Evolutionary conservation across 1,140 invertebrate genomes (phyloP), one percentile per base, ranked within the genome.

Genomic region (Euura lappo): DNA sequence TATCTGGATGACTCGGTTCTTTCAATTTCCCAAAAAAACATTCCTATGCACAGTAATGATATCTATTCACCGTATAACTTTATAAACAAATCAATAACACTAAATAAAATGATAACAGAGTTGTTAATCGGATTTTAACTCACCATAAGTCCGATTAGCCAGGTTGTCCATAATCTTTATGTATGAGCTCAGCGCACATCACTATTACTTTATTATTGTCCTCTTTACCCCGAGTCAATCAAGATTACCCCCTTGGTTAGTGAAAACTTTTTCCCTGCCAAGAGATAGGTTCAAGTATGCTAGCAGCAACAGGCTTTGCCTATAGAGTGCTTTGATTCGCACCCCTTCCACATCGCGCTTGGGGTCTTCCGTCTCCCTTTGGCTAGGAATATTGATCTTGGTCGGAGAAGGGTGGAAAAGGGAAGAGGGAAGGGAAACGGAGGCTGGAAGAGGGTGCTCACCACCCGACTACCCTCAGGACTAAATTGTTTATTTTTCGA

Each of bases 251-350:
- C 28, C 28, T n/a, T 45, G 8, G 11, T 44, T 45, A 47, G 60
- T 65, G 45, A 65, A 65, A 72, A 71, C 6, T 44, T 44, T 72
- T 44, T 28, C 28, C n/a, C 10, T n/a, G 45, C 7, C 72, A 44
- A 44, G 44, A 71, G 8, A 28, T 28, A 71, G 70, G 4, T 42
- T n/a, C 11, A 43, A 13, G 73, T 79, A 73, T 74, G 73, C 65
- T 76, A 76, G 73, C 83, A 86, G 85, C 86, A 87, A 87, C 85
- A 87, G 85, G 85, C 85, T 86, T 86, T 84, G 79, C 78, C 80
- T 84, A 83, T 86, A 86, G 79, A 79, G 77, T 73, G 77, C 78
- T 76, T 78, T 74, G 76, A 85, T 80, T 80, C 77, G 72, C 77
- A 80, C 74, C 84, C 81, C 82, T 84, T 79, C 81, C 78, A 70